These are phyloP conservation scores for Natator depressus DNA, from an alignment of 2,113 vertebrate genomes.

Conservation along the genomic window DNA sequence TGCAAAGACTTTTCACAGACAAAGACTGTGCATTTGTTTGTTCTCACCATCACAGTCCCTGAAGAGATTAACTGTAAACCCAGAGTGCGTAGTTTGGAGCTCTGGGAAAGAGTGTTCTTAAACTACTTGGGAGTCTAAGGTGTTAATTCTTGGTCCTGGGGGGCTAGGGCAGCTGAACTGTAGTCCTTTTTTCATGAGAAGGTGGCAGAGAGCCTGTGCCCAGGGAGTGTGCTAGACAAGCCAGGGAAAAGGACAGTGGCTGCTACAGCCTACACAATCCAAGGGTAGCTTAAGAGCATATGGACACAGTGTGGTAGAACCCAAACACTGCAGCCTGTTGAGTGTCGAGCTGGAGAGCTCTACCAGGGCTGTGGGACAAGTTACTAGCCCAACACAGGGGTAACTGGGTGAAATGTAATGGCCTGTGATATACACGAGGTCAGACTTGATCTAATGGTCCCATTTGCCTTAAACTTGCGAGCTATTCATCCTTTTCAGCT, in stretches of 20 bases:
- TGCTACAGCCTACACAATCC: background rate
- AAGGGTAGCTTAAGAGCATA: background rate
- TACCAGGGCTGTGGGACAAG: background rate
- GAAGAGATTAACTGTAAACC: background rate
- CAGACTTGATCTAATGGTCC: background rate
- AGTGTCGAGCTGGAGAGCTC: background rate
- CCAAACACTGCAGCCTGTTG: background rate
- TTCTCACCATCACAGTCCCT: background rate
- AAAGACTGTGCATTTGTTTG: background rate
- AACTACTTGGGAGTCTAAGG: background rate
- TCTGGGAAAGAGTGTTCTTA: background rate
- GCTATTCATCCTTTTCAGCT: conserved; percentile 34
- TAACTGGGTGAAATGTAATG: background rate
- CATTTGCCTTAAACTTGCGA: conserved; percentile 1
- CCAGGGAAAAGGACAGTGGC: background rate
- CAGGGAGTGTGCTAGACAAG: background rate
- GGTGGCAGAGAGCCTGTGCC: background rate
- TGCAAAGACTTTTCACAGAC: background rate
- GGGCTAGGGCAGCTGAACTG: background rate
- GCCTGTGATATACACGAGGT: background rate
- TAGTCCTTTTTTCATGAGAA: background rate
- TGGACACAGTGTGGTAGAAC: background rate
- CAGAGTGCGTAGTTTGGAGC: background rate
- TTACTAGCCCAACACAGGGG: background rate
- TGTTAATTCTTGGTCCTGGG: background rate